Evolutionary conservation across 2,113 vertebrate genomes (phyloP), one percentile per base, ranked within the genome.

Genomic region (Crotalus viridis): DNA sequence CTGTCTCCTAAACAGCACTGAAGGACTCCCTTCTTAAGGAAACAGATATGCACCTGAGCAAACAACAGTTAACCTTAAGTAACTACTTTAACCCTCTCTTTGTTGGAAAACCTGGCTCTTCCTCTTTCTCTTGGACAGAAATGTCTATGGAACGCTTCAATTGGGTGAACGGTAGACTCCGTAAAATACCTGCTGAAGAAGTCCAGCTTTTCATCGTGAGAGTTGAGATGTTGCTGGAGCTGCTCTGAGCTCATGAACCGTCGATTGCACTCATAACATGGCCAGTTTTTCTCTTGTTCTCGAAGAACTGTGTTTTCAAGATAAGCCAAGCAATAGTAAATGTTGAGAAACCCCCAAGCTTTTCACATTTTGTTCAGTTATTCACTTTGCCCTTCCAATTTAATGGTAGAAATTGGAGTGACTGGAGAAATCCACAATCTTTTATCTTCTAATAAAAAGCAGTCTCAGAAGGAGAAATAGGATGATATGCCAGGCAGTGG

Each of bases 271-370:
- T 99, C 99, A 0, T 99, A 99, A 94, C 99, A 99, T 0, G 99
- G 99, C 99, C 99, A 99, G 94, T 99, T 99, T 97, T 99, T 99
- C 96, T 99, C 99, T 94, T 99, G 99, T 55, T 99, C 99, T 91
- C 98, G 97, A 64, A 99, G 98, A 95, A 98, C 98, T 98, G 61
- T 0, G 39, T 91, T 85, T 94, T 95, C 24, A 95, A 95, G 55
- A 90, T 0, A 39, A 90, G 95, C 94, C 92, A 10, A 59, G 64
- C 86, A 94, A 10, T 22, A 91, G 93, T 48, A 92, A 74, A 86
- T 90, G 48, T 93, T 92, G 81, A 92, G 89, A 90, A 64, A 91
- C 52, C 69, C 88, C 0, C 61, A 94, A 93, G 93, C 0, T 1
- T 56, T 21, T 91, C n/a, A 8, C 22, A 52, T 93, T 89, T 28